Evolutionary conservation across 2,113 vertebrate species (phyloP), one percentile per base, ranked within the genome.

Genomic region (Cyanoramphus novaezelandiae): DNA sequence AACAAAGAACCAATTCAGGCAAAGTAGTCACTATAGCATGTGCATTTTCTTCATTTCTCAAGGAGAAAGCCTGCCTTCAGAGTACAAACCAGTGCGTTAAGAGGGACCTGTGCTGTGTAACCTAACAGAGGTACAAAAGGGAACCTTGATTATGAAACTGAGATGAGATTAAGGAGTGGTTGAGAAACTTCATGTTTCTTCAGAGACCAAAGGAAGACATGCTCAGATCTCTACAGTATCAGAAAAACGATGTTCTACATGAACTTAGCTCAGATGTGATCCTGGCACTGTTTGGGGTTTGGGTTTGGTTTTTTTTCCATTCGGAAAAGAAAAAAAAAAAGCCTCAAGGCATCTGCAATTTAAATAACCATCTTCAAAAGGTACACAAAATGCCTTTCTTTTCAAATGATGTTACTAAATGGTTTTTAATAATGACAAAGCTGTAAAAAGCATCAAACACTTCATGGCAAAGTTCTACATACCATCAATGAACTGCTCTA

Each of bases 1-100:
- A 93, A 93, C 86, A 95, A 95, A 91, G 86, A 93, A 55, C 3
- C 43, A 82, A 93, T 91, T 94, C 80, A 93, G 44, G n/a, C 72
- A 24, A 90, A 84, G 70, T 35, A 76, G 65, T 90, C 69, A 76
- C 77, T 82, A 76, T 10, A 93, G 62, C 57, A 78, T 18, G 33
- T 57, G 77, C 6, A 19, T 91, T 90, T 82, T 62, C 60, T 74
- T 75, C 75, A 53, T 82, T 69, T 63, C 85, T 77, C 19, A 41
- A 68, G 64, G 49, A 90, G 87, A 88, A 86, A 46, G 29, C 18
- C 35, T 60, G 47, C 57, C 86, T 83, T 70, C 50, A 68, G 72
- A 67, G 60, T 8, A 67, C 50, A 63, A 74, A 85, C 50, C 53
- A 28, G 24, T 5, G 16, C 0, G 0, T 43, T 70, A 59, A 57